Conservation (phyloP, 2,797 vertebrate species). For the Acropternis orthonyx region DNA sequence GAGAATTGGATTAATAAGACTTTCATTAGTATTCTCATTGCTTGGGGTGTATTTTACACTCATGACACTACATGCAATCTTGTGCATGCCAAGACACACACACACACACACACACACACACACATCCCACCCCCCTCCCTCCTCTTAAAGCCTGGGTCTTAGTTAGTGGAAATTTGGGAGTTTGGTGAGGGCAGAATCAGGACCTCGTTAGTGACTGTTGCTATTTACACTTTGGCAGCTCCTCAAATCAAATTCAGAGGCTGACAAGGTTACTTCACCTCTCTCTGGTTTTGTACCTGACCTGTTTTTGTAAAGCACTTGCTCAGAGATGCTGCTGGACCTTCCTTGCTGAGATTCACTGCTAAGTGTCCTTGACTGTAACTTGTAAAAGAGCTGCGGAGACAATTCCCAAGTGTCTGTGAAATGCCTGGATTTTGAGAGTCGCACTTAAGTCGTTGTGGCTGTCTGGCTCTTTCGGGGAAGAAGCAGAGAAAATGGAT, state of each 20-base stretch:
- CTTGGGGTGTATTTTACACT: not conserved
- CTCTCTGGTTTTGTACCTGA: not conserved
- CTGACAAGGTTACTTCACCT: constrained; percentile 8
- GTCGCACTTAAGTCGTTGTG: not conserved
- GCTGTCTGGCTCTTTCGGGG: not conserved
- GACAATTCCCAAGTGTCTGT: not conserved
- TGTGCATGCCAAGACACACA: not conserved
- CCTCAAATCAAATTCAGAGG: not conserved
- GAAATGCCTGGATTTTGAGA: not conserved
- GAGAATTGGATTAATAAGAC: not conserved
- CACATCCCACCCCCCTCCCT: not conserved
- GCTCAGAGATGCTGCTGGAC: not conserved
- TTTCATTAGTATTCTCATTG: not conserved
- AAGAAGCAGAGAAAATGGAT: not conserved
- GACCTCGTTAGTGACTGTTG: constrained; percentile 40
- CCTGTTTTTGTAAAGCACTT: not conserved
- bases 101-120: not conserved
- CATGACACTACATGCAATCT: not conserved
- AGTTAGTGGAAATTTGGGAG: constrained; percentile 33
- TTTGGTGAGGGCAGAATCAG: constrained; percentile 30
- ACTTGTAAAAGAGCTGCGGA: not conserved
- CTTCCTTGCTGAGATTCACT: not conserved
- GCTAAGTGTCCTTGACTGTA: constrained; percentile 54
- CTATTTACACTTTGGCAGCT: constrained; percentile 24
- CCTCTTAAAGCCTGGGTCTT: not conserved